Base-by-base conservation (phyloP, 2,113 vertebrate species). In the Muntiacus reevesi region DNA sequence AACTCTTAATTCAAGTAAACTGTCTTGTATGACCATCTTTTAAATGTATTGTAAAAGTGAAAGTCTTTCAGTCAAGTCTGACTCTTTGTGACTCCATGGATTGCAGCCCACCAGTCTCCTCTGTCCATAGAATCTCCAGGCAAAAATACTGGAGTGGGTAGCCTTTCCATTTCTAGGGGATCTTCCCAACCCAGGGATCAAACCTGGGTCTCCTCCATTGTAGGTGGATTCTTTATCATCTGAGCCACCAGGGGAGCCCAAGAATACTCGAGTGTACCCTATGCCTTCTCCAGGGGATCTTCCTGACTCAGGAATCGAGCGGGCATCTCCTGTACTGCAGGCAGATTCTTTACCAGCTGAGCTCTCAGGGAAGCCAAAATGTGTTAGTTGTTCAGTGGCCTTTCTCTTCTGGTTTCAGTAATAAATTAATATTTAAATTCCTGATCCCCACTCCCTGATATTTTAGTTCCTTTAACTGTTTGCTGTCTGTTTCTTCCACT, bases 241-340 rank as follows among this genome's bases (percentile, higher is more conserved):
- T 71, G 67, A 71, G 19, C n/a, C 19, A 71, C n/a, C 64, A 71
- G 19, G n/a, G 9, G 23, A 71, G 64, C n/a, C 19, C 67, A 71
- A 40, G 67, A 23, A 71, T 71, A 71, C n/a, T 71, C n/a, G 67
- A 40, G 67, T 71, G 19, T 71, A 40, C n/a, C n/a, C n/a, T 23
- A 6, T 40, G 19, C 9, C n/a, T 71, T 71, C n/a, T 71, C n/a
- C 67, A 12, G 19, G n/a, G 67, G n/a, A 71, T 71, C n/a, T 40
- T 71, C n/a, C 19, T 0, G 0, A 71, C 67, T 71, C n/a, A 23
- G 19, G 19, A 71, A 71, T 40, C 1, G 1, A 71, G 67, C 19
- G 0, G 0, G 5, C n/a, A 3, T 40, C 19, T 71, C n/a, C 67
- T 3, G 10, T 1, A 3, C 19, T 23, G n/a, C 67, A 71, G 67